These are phyloP conservation scores for Anguilla pacifica DNA, from an alignment of 2,797 vertebrate genomes.

Conservation along the genomic window DNA sequence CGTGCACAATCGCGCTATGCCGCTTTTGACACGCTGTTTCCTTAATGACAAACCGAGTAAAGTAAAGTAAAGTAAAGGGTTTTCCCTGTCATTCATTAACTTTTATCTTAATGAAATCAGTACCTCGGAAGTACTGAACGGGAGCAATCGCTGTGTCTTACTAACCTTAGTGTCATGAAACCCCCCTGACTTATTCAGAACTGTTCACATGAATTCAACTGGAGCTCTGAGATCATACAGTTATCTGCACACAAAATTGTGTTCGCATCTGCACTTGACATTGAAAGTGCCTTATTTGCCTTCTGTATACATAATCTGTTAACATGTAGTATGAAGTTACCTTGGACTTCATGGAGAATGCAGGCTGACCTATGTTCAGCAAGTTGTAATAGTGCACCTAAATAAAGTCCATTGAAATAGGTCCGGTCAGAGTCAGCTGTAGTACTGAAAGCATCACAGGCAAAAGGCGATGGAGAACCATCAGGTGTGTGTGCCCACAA, in stretches of 20 bases:
- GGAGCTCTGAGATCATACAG: neutral
- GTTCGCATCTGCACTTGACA: neutral
- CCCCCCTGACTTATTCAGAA: neutral
- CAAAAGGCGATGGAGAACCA: neutral
- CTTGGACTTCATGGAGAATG: neutral
- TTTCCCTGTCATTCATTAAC: neutral
- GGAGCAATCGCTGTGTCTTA: neutral
- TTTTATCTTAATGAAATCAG: constrained; percentile 5
- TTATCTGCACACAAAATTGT: neutral
- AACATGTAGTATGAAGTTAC: neutral
- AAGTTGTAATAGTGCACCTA: neutral
- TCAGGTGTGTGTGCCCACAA: neutral
- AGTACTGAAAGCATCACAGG: neutral
- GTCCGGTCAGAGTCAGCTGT: neutral
- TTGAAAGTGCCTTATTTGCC: neutral
- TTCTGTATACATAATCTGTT: neutral
- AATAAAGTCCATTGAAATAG: neutral
- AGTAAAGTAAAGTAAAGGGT: no score
- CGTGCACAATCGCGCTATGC: neutral
- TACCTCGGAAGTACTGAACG: neutral
- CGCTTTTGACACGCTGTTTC: neutral
- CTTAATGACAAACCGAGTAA: neutral
- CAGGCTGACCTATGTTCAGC: neutral
- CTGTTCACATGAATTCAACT: neutral
- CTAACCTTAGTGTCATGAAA: neutral